Conservation (phyloP, 2,797 vertebrate species). For the Ibycter americanus region DNA sequence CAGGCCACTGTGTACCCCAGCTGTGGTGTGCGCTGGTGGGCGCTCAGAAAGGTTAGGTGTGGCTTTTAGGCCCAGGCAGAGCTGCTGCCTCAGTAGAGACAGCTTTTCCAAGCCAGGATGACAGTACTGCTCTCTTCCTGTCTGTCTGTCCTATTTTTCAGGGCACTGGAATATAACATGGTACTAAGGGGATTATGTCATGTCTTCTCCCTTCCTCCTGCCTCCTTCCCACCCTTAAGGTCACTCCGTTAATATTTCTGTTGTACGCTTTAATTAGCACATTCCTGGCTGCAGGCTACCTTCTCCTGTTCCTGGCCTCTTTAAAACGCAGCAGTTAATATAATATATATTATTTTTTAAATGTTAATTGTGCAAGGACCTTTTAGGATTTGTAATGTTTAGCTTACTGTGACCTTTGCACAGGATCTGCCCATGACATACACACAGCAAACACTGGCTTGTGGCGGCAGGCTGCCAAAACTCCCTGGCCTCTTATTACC, state of each 20-base stretch:
- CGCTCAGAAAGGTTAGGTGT: fast-evolving
- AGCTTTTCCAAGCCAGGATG: neutral
- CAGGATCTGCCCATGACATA: neutral
- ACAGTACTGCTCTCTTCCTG: neutral
- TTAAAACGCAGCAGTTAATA: slow-evolving; percentile 1
- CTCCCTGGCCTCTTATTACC: neutral
- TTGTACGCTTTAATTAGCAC: slow-evolving; percentile 21
- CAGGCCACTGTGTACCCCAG: neutral
- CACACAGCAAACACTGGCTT: neutral
- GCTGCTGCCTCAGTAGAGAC: neutral
- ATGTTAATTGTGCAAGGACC: neutral
- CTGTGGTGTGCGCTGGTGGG: fast-evolving
- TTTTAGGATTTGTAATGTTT: slow-evolving; percentile 22
- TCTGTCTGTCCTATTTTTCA: neutral
- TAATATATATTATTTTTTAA: neutral
- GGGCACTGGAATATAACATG: neutral
- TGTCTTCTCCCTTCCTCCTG: neutral
- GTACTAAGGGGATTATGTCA: neutral
- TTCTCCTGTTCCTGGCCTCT: neutral
- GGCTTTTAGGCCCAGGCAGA: neutral
- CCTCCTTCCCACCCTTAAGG: neutral
- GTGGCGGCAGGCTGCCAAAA: neutral
- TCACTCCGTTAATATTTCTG: slow-evolving; percentile 30
- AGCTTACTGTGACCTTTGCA: slow-evolving; percentile 14
- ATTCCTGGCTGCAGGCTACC: neutral